Evolutionary conservation across 1,140 invertebrate genomes (phyloP).

Genomic region (Drosophila arawakana): DNA sequence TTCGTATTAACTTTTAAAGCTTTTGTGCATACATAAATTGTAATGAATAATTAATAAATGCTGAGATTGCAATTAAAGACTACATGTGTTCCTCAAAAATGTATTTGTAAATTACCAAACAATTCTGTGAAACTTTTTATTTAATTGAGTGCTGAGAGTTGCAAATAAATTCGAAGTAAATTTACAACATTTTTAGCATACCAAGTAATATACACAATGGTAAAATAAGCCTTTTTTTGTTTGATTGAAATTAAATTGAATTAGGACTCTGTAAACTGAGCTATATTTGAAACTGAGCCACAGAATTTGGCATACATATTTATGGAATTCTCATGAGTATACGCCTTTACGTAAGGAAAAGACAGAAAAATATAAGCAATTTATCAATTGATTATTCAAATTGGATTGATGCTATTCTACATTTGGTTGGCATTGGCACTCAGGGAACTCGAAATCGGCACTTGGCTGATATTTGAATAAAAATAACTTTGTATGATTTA

Average conservation of each 20-base stretch:
- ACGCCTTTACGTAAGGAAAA: not conserved
- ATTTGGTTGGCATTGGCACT: constrained; percentile 17
- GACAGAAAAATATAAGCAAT: not conserved
- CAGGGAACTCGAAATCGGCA: constrained; percentile 16
- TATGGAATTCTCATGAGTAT: not conserved
- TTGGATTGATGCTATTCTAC: constrained; percentile 19
- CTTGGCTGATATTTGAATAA: constrained; percentile 23
- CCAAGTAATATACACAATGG: not conserved
- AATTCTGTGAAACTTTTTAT: too few relatives aligned
- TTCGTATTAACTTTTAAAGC: too few relatives aligned
- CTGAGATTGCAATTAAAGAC: too few relatives aligned
- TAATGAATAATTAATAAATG: too few relatives aligned
- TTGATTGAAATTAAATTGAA: not conserved
- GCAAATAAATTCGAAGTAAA: too few relatives aligned
- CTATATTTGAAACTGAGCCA: constrained; percentile 11
- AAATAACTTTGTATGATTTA: constrained; percentile 31
- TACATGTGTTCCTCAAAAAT: too few relatives aligned
- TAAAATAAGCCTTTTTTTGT: not conserved
- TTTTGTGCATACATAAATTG: too few relatives aligned
- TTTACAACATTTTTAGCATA: too few relatives aligned
- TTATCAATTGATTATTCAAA: constrained; percentile 41
- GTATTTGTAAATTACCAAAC: too few relatives aligned
- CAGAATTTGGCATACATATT: not conserved
- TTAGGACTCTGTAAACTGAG: not conserved
- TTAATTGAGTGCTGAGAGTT: too few relatives aligned